Evolutionary conservation across 2,888 invertebrate genomes (phyloP), one percentile per base, ranked within the genome.

Genomic region (Phragmatobia fuliginosa): DNA sequence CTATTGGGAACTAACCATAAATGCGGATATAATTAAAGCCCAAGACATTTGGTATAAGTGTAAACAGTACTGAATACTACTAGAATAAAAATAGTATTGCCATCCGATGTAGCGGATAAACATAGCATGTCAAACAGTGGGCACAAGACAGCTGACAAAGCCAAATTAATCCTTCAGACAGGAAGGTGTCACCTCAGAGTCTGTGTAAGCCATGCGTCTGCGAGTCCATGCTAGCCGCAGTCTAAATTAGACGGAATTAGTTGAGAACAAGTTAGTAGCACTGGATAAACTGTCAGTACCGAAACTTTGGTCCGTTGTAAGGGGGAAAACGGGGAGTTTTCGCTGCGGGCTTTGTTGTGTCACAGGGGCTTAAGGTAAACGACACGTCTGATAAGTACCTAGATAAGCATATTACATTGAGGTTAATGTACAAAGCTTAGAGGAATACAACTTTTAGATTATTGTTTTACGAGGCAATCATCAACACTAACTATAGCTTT

Each of bases 191-290:
- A 80, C 76, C 74, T 78, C 77, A 71, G 78, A 81, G 83, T 71
- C 79, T 71, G 72, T 74, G 81, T 83, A 87, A 89, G 85, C 86
- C 81, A 72, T 82, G 83, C 80, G 83, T 84, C 80, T 85, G 77
- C 79, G 80, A 81, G 77, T 76, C 76, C 70, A 33, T 65, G 71
- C 73, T 66, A 70, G 72, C 84, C 83, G 67, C 87, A 84, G 84
- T 78, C 87, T 85, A 88, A 90, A 89, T 90, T 91, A 88, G 87
- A 86, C 78, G 77, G 86, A 90, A 91, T 91, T 91, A 91, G 89
- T 90, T 89, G 73, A 78, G 73, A 87, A 85, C 89, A 87, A 90
- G 87, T 89, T 84, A 75, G 80, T 77, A 74, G 83, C 80, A 79
- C 80, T 81, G 85, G 82, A 85, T 88, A 88, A 88, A 87, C 85